Conservation (phyloP, 2,888 invertebrate genomes). For the Macrostomum cliftonense region DNA sequence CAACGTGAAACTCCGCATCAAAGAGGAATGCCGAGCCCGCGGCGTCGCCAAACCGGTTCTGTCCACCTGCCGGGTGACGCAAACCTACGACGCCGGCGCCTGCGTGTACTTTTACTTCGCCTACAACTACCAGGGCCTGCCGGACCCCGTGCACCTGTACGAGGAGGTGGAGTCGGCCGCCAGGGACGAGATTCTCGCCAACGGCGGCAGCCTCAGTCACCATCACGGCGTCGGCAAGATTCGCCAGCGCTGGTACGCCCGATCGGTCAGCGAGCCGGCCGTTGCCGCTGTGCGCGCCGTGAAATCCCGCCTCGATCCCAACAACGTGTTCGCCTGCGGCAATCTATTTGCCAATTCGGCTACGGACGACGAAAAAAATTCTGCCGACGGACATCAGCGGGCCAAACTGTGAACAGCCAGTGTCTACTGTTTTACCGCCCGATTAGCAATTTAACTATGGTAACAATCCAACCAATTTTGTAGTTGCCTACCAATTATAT, state of each 20-base stretch:
- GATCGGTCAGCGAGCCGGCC: conserved; percentile 64
- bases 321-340: conserved; percentile 73
- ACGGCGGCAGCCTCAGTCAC: conserved; percentile 77
- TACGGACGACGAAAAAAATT: not conserved
- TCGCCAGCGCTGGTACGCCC: conserved; percentile 63
- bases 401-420: too few species aligned
- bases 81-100: conserved; percentile 67
- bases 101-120: conserved; percentile 87
- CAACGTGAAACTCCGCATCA: conserved; percentile 67
- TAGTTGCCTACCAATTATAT: too few species aligned
- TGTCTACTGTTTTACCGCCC: too few species aligned
- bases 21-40: conserved; percentile 41
- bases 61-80: conserved; percentile 29
- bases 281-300: conserved; percentile 57
- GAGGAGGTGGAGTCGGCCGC: conserved; percentile 64
- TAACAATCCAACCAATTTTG: too few species aligned
- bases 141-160: conserved; percentile 57
- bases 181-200: conserved; percentile 70
- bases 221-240: conserved; percentile 89
- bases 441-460: too few species aligned
- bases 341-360: conserved; percentile 48
- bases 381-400: too few species aligned
- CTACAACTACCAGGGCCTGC: conserved; percentile 48
- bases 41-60: conserved; percentile 40
- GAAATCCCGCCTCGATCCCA: conserved; percentile 70